Evolutionary conservation across 2,113 vertebrate species (phyloP).

Genomic region (Ploceus nigricollis): DNA sequence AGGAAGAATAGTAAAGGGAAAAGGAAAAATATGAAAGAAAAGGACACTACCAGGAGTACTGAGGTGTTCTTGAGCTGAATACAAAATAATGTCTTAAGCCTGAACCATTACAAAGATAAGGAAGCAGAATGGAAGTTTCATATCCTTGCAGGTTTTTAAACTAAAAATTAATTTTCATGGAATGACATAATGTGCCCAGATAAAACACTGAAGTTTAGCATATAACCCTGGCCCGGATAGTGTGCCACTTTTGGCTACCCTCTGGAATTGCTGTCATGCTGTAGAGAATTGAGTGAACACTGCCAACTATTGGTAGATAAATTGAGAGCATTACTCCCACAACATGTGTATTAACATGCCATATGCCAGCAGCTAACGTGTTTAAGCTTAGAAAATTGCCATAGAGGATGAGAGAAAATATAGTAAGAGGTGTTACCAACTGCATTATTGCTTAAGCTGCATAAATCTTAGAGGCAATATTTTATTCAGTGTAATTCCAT

Average conservation of each 20-base stretch:
- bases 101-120: background rate
- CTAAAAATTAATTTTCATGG: background rate
- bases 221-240: background rate
- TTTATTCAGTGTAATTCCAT: background rate
- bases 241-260: background rate
- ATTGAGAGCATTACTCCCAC: background rate
- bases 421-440: background rate
- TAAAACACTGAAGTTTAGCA: background rate
- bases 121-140: background rate
- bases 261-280: background rate
- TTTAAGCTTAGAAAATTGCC: background rate
- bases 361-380: background rate
- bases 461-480: background rate
- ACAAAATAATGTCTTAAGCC: background rate
- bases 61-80: background rate
- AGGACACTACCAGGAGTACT: background rate
- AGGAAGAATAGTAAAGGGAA: background rate
- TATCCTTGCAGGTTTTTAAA: background rate
- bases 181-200: background rate
- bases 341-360: background rate
- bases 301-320: conserved; percentile 16
- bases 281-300: background rate
- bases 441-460: background rate
- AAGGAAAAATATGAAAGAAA: background rate
- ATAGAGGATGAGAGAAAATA: background rate